Evolutionary conservation across 2,888 invertebrate genomes (phyloP).

Genomic region (Himalopsyche tibetana): DNA sequence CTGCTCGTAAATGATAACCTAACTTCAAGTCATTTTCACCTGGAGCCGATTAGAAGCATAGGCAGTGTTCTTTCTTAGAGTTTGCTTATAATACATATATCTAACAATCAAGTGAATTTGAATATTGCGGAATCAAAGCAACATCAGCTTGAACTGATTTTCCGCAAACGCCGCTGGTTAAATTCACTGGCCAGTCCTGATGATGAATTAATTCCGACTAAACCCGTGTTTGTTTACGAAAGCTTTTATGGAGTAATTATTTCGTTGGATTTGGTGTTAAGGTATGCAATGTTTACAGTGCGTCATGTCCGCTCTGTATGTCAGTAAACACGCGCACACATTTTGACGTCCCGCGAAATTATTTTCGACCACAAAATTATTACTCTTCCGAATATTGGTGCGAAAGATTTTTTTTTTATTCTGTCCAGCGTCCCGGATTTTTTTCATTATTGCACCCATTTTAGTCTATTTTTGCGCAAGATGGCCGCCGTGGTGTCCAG

Average conservation of each 20-base stretch:
- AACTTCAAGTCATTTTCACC: too few species aligned
- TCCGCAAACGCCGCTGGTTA: neutral
- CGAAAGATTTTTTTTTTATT: neutral
- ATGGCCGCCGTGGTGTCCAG: neutral
- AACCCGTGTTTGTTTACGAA: slow-evolving; percentile 27
- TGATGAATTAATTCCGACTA: slow-evolving; percentile 21
- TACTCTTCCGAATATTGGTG: neutral
- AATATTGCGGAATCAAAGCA: too few species aligned
- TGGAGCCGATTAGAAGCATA: too few species aligned
- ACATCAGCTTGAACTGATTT: neutral
- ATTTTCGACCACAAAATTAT: slow-evolving; percentile 7
- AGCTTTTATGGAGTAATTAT: slow-evolving; percentile 24
- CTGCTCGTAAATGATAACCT: too few species aligned
- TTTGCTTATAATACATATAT: too few species aligned
- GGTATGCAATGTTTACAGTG: slow-evolving; percentile 18
- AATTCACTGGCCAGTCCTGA: neutral
- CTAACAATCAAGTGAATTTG: too few species aligned
- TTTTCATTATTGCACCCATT: slow-evolving; percentile 1
- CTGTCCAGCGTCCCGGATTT: neutral
- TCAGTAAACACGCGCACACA: neutral
- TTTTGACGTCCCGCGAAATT: neutral
- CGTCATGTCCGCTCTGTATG: slow-evolving; percentile 18
- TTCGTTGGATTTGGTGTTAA: slow-evolving; percentile 6
- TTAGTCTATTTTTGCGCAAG: slow-evolving; percentile 15
- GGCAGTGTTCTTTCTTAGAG: too few species aligned